These are phyloP conservation scores for Manacus vitellinus DNA, from an alignment of 2,113 vertebrate species.

Conservation along the genomic window DNA sequence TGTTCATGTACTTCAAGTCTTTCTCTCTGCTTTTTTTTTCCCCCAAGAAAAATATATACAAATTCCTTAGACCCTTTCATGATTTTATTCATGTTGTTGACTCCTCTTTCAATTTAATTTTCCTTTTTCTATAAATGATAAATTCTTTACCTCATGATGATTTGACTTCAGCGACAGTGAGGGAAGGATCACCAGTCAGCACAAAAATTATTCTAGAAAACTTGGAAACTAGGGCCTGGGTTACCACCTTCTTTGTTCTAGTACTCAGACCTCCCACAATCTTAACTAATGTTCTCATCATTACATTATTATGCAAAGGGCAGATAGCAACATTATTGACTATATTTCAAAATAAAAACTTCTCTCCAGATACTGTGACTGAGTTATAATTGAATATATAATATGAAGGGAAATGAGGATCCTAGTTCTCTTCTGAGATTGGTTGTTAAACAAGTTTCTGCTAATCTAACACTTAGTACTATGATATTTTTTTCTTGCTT, in stretches of 20 bases:
- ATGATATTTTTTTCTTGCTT: background rate
- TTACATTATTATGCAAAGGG: background rate
- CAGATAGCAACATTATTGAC: background rate
- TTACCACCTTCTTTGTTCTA: background rate
- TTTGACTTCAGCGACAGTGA: background rate
- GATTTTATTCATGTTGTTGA: background rate
- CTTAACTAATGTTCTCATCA: background rate
- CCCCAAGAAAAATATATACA: background rate
- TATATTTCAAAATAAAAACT: background rate
- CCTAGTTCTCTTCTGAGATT: background rate
- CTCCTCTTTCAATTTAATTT: background rate
- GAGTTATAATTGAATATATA: background rate
- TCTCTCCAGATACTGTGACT: background rate
- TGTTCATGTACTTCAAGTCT: background rate
- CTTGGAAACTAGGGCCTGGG: background rate
- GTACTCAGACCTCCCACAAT: background rate
- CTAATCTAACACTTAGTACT: background rate
- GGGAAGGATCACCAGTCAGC: background rate
- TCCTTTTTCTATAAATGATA: background rate
- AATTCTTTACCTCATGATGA: background rate
- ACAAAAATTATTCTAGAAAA: background rate
- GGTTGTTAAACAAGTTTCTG: background rate
- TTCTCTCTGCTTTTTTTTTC: background rate
- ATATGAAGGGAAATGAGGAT: background rate
- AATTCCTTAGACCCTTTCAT: background rate